Evolutionary conservation across 2,113 vertebrate species (phyloP).

Genomic region (Lagopus muta): DNA sequence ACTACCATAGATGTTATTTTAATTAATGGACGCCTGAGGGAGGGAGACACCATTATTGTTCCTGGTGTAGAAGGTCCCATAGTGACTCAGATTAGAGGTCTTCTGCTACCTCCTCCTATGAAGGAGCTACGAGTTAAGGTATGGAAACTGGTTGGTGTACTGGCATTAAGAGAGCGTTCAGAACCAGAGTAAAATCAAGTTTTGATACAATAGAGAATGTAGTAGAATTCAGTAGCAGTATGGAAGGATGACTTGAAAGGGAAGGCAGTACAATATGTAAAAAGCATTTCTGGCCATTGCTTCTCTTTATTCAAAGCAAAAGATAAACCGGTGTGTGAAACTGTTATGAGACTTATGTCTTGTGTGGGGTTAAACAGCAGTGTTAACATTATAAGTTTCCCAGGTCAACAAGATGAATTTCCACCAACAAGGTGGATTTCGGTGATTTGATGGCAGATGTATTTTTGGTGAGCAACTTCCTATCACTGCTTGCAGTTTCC

Average conservation of each 20-base stretch:
- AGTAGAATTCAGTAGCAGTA: not conserved
- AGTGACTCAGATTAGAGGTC: constrained; percentile 95
- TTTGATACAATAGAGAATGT: not conserved
- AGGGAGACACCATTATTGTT: constrained; percentile 96
- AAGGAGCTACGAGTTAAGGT: constrained; percentile 98
- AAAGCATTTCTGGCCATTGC: not conserved
- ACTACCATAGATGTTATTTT: constrained; percentile 98
- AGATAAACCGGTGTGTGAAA: not conserved
- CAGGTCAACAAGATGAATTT: not conserved
- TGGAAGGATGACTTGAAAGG: not conserved
- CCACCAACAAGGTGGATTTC: not conserved
- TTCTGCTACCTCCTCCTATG: constrained; percentile 94
- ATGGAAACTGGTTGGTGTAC: not conserved
- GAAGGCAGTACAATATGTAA: too few relatives aligned
- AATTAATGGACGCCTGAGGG: constrained; percentile 91
- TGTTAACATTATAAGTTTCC: not conserved
- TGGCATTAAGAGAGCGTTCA: not conserved
- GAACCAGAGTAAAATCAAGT: not conserved
- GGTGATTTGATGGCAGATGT: not conserved
- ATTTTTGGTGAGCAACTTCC: not conserved
- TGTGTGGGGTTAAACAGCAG: not conserved
- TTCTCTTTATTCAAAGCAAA: not conserved
- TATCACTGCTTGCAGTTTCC: not conserved
- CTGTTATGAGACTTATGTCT: not conserved
- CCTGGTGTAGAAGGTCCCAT: constrained; percentile 97